Evolutionary conservation across 2,113 vertebrate species (phyloP).

Genomic region (Mugil cephalus): DNA sequence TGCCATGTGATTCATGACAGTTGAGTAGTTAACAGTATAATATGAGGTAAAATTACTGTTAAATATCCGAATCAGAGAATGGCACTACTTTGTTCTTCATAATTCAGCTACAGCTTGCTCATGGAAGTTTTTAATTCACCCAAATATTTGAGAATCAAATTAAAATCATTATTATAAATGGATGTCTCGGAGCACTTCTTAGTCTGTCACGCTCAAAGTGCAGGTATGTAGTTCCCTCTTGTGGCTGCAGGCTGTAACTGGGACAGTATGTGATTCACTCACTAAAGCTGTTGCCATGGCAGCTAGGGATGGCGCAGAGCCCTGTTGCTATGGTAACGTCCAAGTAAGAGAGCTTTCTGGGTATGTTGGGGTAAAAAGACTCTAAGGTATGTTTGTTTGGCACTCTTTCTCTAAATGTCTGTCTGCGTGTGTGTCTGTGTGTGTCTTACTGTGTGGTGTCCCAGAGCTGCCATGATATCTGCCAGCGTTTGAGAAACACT

Average conservation of each 20-base stretch:
- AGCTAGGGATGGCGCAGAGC: constrained; percentile 81
- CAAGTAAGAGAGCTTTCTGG: constrained; percentile 75
- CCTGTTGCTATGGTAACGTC: constrained; percentile 81
- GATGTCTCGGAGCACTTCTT: neutral
- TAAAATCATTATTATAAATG: neutral
- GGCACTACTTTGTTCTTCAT: too few species aligned
- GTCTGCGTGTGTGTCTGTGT: constrained; percentile 15
- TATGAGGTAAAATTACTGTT: too few species aligned
- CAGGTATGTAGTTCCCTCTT: constrained; percentile 70
- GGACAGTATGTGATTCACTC: constrained; percentile 68
- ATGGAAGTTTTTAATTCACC: neutral
- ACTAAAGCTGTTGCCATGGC: constrained; percentile 82
- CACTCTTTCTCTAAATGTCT: constrained; percentile 51
- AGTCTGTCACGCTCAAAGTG: constrained; percentile 27
- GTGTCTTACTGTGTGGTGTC: constrained; percentile 80
- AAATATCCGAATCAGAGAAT: too few species aligned
- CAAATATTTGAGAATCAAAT: constrained; percentile 12
- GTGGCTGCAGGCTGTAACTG: constrained; percentile 72
- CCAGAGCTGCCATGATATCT: constrained; percentile 81
- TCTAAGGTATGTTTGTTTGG: constrained; percentile 74
- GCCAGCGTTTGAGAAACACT: constrained; percentile 76
- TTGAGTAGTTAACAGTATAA: neutral
- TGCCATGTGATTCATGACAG: neutral
- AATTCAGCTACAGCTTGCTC: too few species aligned
- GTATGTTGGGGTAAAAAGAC: constrained; percentile 71